Base-by-base conservation (phyloP, 2,888 invertebrate genomes). In the Dryomyza anilis region DNA sequence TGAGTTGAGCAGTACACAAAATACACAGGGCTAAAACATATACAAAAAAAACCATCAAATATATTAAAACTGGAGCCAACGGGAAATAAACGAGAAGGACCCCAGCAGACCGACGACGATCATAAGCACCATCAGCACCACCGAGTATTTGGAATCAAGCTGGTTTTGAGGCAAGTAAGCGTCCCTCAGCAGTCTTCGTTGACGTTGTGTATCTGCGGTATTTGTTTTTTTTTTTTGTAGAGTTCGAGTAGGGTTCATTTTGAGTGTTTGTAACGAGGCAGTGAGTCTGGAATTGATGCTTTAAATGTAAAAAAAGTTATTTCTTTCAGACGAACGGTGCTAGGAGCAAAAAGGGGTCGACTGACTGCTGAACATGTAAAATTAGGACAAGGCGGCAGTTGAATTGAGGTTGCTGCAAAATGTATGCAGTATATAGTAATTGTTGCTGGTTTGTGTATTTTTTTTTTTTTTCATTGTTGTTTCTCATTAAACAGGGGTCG, bases 341-440 rank as follows among this genome's bases (percentile, higher is more conserved):
- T 39, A 36, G 23, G 33, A 48, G 23, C 30, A 46, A 67, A 77
- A 73, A 75, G 70, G 70, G 74, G 75, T 78, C 67, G 74, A 68
- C n/a, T n/a, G n/a, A n/a, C n/a, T n/a, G n/a, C n/a, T 65, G 61
- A 61, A 43, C 52, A 29, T 16, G 33, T 53, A 55, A 62, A 66
- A 63, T 66, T 63, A 63, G 66, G 66, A 63, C 66, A 66, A 66
- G 58, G 62, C 55, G 45, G 58, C 46, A 65, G 43, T 57, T 58
- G 45, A 57, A 63, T 63, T 60, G 61, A 68, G 68, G 67, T 61
- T 62, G 67, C 64, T 36, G 48, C 46, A 45, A 62, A 62, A 53
- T 59, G 21, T 21, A 46, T 46, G 23, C 36, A 48, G 48, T 33
- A 59, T 48, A 45, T 33, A 48, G 59, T 23, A n/a, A n/a, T n/a